phyloP scores from a whole-genome alignment of 2,797 vertebrate genomes.

The Esox masquinongy region DNA sequence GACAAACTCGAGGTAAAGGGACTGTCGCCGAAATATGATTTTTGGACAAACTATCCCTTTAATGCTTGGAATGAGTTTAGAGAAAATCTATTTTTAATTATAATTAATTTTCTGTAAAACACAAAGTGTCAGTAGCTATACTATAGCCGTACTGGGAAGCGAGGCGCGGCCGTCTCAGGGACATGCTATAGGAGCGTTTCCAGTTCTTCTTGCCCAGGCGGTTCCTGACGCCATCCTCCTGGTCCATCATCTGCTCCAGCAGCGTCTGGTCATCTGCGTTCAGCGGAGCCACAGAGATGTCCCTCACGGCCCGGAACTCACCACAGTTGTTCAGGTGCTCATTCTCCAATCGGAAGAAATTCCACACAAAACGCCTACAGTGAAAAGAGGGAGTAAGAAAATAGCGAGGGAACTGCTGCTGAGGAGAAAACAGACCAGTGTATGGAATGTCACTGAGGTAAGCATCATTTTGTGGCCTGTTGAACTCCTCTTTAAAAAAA shows the following conservation, averaged over 20 bases:
- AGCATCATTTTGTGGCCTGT: neutral
- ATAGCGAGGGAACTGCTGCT: neutral
- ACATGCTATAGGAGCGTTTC: conserved; percentile 95
- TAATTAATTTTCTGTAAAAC: too few species aligned
- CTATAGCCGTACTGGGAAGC: conserved; percentile 85
- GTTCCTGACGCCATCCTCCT: conserved; percentile 95
- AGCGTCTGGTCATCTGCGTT: conserved; percentile 95
- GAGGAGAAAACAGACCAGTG: neutral
- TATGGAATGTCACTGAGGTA: neutral
- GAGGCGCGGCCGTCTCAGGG: conserved; percentile 86
- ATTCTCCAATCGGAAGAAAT: conserved; percentile 97
- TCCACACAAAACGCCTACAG: conserved; percentile 95
- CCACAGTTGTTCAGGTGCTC: conserved; percentile 98
- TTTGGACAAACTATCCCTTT: too few species aligned
- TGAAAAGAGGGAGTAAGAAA: neutral
- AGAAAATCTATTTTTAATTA: too few species aligned
- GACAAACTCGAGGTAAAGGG: too few species aligned
- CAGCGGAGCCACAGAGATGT: conserved; percentile 94
- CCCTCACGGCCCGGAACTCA: conserved; percentile 94
- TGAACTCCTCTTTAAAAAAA: neutral
- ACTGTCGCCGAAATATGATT: too few species aligned
- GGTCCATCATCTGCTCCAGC: conserved; percentile 99
- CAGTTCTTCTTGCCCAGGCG: conserved; percentile 92
- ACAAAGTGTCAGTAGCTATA: neutral
- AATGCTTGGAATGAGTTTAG: too few species aligned